Percentiles rank a stretch among this genome's conserved stretches.
phyloP scores from a whole-genome alignment of 2,113 vertebrate genomes.

The Cephalopholis sonnerati region DNA sequence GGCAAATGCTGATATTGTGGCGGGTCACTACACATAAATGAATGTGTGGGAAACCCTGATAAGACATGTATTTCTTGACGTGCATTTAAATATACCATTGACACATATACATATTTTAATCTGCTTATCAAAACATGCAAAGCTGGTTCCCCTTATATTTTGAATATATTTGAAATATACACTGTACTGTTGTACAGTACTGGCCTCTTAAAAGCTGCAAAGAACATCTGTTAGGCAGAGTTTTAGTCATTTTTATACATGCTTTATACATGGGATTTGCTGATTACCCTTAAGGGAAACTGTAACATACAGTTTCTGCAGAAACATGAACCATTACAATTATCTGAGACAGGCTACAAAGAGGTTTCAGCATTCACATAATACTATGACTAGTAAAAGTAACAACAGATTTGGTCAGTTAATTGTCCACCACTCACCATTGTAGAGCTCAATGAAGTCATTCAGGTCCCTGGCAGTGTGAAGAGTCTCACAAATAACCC shows the following conservation, averaged over 20 bases:
- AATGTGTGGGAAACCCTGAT: too few relatives aligned
- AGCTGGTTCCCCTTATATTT: neutral
- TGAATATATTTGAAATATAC: neutral
- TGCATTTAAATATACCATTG: neutral
- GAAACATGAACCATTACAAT: neutral
- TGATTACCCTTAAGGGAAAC: neutral
- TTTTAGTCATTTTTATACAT: neutral
- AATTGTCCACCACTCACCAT: constrained; percentile 33
- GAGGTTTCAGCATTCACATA: neutral
- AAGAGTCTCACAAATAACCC: constrained; percentile 45
- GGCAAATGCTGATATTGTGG: too few relatives aligned
- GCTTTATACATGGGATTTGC: neutral
- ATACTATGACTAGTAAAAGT: neutral
- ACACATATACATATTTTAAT: neutral
- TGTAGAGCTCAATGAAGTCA: constrained; percentile 64
- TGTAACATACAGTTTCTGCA: neutral
- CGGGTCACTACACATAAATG: too few relatives aligned
- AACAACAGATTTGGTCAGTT: neutral
- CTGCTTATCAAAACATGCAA: neutral
- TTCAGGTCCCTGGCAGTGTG: constrained; percentile 61
- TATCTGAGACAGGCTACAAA: neutral
- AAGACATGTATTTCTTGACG: too few relatives aligned
- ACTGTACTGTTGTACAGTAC: neutral
- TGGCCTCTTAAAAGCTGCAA: neutral
- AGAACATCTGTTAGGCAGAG: neutral